phyloP scores from a whole-genome alignment of 2,113 vertebrate genomes.

The Procapra przewalskii region DNA sequence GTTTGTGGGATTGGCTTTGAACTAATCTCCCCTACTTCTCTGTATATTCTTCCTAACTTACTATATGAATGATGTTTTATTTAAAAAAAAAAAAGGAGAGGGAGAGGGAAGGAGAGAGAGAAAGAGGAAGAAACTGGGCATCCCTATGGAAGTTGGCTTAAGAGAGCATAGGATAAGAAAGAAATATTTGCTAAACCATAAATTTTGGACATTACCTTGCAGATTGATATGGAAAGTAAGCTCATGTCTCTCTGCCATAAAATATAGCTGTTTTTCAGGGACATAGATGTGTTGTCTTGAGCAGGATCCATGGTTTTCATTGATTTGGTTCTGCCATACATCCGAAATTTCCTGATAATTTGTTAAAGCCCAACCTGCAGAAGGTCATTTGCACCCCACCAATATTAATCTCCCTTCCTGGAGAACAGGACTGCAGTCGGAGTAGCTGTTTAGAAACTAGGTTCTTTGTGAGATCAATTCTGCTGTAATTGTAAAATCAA shows the following conservation, averaged over 20 bases:
- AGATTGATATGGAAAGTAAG: not conserved
- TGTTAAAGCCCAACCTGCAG: not conserved
- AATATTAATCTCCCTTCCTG: not conserved
- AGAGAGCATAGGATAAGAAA: not conserved
- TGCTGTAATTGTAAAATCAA: not conserved
- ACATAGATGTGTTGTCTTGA: not conserved
- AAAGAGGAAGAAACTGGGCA: not conserved
- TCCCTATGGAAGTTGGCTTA: not conserved
- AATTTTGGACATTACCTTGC: not conserved
- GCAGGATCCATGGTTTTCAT: not conserved
- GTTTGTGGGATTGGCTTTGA: not conserved
- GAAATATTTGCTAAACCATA: not conserved
- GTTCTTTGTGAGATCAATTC: not conserved
- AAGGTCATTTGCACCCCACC: not conserved
- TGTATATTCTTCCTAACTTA: not conserved
- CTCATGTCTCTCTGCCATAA: not conserved
- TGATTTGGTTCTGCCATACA: not conserved
- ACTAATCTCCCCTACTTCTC: not conserved
- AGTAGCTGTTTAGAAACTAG: not conserved
- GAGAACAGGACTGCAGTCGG: not conserved
- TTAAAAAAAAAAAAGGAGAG: not conserved
- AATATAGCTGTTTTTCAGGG: not conserved
- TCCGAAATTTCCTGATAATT: constrained; percentile 8
- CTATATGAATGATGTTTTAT: not conserved
- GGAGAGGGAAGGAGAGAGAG: not conserved